Evolutionary conservation across 37 sponge, comb jelly and placozoan species (phyloP).

Genomic region (Oopsacas minuta): DNA sequence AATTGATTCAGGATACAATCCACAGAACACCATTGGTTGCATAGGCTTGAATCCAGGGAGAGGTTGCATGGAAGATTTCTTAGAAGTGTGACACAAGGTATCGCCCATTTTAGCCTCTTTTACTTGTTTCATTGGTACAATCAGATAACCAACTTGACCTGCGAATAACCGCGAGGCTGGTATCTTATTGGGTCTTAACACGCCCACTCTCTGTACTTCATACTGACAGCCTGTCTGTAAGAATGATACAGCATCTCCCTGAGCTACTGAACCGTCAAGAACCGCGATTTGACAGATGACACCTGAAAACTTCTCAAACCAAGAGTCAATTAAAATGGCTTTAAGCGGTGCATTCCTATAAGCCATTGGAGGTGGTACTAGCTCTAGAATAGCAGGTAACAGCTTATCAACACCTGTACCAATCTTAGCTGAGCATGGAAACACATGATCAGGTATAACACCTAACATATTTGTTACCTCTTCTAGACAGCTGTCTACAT

Average conservation of each 20-base stretch:
- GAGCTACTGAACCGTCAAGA: conserved; percentile 33
- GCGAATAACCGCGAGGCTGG: conserved; percentile 42
- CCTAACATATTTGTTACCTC: conserved; percentile 54
- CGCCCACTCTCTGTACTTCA: conserved; percentile 46
- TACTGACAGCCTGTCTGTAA: conserved; percentile 37
- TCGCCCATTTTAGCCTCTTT: conserved; percentile 80
- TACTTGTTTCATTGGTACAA: conserved; percentile 55
- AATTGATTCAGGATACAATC: conserved; percentile 65
- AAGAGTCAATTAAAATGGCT: conserved; percentile 68
- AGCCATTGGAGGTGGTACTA: conserved; percentile 33
- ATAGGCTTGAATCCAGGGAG: conserved; percentile 58
- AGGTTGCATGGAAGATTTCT: conserved; percentile 24
- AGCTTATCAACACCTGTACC: conserved; percentile 55
- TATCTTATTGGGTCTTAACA: conserved; percentile 39
- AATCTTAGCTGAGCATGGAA: conserved; percentile 66
- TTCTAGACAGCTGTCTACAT: conserved; percentile 33
- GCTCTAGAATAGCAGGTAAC: conserved; percentile 37
- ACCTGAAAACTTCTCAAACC: conserved; percentile 69
- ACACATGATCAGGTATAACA: conserved; percentile 14
- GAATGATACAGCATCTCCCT: conserved; percentile 47
- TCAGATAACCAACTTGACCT: conserved; percentile 85
- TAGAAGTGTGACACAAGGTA: conserved; percentile 51
- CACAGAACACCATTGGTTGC: conserved; percentile 86
- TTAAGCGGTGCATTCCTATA: conserved; percentile 24
- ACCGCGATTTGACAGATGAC: conserved; percentile 74